Evolutionary conservation across 2,113 vertebrate genomes (phyloP).

Genomic region (Saimiri boliviensis): DNA sequence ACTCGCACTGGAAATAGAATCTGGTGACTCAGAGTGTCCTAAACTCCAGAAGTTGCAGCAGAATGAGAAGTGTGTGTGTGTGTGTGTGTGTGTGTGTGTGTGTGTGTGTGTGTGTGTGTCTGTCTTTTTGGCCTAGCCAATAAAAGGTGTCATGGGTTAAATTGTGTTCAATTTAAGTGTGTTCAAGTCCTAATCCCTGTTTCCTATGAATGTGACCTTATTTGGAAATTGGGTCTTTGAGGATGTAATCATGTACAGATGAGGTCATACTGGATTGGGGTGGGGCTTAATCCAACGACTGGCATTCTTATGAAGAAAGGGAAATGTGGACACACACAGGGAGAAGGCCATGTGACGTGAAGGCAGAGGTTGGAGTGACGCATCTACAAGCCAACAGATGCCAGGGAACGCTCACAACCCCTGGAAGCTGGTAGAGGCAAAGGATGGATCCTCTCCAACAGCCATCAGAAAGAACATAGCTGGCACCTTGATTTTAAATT

Average conservation of each 20-base stretch:
- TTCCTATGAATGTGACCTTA: not conserved
- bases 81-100: not conserved
- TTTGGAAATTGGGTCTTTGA: constrained; percentile 12
- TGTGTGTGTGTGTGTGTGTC: not conserved
- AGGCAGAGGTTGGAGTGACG: not conserved
- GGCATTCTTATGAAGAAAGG: not conserved
- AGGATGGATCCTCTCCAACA: not conserved
- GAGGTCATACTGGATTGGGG: not conserved
- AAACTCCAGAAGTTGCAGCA: not conserved
- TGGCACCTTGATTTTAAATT: not conserved
- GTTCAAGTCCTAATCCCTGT: not conserved
- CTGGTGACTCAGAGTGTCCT: not conserved
- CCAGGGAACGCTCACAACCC: not conserved
- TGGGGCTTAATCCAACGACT: not conserved
- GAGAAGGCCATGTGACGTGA: not conserved
- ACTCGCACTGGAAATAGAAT: not conserved
- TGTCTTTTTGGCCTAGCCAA: not conserved
- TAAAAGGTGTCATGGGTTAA: not conserved
- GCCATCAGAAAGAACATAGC: not conserved
- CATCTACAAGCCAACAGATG: not conserved
- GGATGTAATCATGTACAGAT: not conserved
- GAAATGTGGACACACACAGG: not conserved
- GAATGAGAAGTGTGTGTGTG: not conserved
- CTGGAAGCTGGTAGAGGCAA: not conserved
- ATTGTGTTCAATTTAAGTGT: not conserved